Evolutionary conservation across 1,140 invertebrate genomes (phyloP).

Genomic region (Aphelenchoides besseyi): DNA sequence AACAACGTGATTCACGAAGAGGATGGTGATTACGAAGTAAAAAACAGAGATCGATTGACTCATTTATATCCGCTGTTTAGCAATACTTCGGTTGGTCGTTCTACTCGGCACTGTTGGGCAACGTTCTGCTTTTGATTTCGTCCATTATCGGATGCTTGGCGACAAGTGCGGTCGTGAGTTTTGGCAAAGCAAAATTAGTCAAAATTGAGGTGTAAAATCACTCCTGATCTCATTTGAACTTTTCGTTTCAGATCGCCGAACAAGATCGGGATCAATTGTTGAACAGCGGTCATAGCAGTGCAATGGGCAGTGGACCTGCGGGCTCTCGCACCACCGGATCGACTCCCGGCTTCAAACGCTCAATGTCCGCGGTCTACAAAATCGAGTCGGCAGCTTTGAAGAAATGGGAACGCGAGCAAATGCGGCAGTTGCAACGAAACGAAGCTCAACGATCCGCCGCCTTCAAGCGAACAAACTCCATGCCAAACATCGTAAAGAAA

Average conservation of each 20-base stretch:
- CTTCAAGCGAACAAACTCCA: constrained; percentile 59
- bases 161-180: constrained; percentile 42
- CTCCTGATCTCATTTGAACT: too few species aligned
- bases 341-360: constrained; percentile 43
- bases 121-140: constrained; percentile 47
- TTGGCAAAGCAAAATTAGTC: constrained; percentile 48
- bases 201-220: constrained; percentile 52
- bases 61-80: constrained; percentile 42
- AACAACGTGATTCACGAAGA: constrained; percentile 61
- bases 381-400: constrained; percentile 55
- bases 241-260: constrained; percentile 33
- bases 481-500: constrained; percentile 56
- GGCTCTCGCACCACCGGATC: constrained; percentile 9
- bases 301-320: neutral
- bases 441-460: neutral
- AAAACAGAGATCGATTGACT: neutral
- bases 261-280: constrained; percentile 4
- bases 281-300: neutral
- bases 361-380: constrained; percentile 55
- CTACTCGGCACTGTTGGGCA: constrained; percentile 52
- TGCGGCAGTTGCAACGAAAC: constrained; percentile 28
- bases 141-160: constrained; percentile 55
- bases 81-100: constrained; percentile 63
- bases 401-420: constrained; percentile 55
- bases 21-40: constrained; percentile 59